Conservation (phyloP, 2,797 vertebrate species). For the Dryobates pubescens region DNA sequence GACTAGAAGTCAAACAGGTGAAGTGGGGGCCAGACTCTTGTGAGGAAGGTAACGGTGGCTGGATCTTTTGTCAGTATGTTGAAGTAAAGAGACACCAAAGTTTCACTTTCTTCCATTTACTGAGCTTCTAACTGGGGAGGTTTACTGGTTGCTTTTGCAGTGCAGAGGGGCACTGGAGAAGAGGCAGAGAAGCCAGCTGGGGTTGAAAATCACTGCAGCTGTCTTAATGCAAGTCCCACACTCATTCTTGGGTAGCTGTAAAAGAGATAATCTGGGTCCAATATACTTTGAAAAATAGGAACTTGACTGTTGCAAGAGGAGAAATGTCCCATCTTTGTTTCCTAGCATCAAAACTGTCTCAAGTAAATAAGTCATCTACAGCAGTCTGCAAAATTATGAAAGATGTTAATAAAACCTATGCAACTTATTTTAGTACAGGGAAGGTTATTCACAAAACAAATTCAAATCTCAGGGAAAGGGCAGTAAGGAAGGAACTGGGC, state of each 20-base stretch:
- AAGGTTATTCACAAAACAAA: neutral
- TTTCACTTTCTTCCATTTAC: neutral
- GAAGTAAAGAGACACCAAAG: neutral
- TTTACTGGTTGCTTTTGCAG: neutral
- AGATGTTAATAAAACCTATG: neutral
- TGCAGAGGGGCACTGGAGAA: neutral
- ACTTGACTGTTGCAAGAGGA: neutral
- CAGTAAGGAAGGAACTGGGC: neutral
- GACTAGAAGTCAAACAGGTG: neutral
- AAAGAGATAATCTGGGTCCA: neutral
- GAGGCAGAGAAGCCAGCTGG: neutral
- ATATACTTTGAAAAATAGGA: neutral
- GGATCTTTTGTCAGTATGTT: neutral
- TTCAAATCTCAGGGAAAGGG: neutral
- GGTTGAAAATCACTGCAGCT: conserved; percentile 21
- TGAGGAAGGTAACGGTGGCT: neutral
- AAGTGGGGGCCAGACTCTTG: neutral
- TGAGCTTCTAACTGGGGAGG: neutral
- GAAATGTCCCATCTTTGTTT: neutral
- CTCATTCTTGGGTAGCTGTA: neutral
- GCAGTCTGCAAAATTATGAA: neutral
- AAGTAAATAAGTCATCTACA: neutral
- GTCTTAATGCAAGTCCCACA: neutral
- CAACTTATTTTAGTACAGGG: neutral
- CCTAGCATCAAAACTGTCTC: neutral